Base-by-base conservation (phyloP, 2,113 vertebrate genomes). In the Larimichthys polyactis region DNA sequence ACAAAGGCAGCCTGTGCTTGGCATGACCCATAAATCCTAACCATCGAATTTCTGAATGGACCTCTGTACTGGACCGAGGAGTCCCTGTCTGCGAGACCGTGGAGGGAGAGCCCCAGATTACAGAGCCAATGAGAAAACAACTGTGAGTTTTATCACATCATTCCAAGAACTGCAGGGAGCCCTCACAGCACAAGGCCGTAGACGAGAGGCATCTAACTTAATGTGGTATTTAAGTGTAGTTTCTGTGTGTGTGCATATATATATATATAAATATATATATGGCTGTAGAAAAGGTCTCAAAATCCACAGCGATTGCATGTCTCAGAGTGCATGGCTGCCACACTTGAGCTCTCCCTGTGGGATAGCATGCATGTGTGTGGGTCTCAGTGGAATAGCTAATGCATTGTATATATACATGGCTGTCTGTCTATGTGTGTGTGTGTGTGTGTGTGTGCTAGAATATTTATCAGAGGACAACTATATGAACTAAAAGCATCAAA, bases 391-490 rank as follows among this genome's bases (percentile, higher is more conserved):
- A 88, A 71, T 75, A 66, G 60, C 70, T 87, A 90, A 90, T 89
- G 64, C 67, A 60, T 65, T 49, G 64, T 85, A 69, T 75, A 19
- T 67, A 70, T 74, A 55, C 54, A 58, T 76, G 44, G 36, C 36
- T 83, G 2, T 78, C 8, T 76, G 59, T 81, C 58, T 75, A 43
- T 43, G 3, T 36, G 32, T 6, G 32, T 73, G 67, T 43, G 3
- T 36, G 32, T 6, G 32, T 73, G 67, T 74, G 69, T 48, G 22
- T n/a, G 36, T 70, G 82, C 70, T 67, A 69, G 75, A 88, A 89
- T 89, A 90, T 93, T 92, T 77, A 92, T 91, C 67, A 91, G 74
- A 90, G 82, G 75, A 79, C 66, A 81, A 67, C 78, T 10, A 14
- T 59, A 57, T 40, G 0, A 58, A 51, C 76, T 92, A 79, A 88